Evolutionary conservation across 2,113 vertebrate genomes (phyloP), one percentile per base, ranked within the genome.

Genomic region (Aleadryas rufinucha): DNA sequence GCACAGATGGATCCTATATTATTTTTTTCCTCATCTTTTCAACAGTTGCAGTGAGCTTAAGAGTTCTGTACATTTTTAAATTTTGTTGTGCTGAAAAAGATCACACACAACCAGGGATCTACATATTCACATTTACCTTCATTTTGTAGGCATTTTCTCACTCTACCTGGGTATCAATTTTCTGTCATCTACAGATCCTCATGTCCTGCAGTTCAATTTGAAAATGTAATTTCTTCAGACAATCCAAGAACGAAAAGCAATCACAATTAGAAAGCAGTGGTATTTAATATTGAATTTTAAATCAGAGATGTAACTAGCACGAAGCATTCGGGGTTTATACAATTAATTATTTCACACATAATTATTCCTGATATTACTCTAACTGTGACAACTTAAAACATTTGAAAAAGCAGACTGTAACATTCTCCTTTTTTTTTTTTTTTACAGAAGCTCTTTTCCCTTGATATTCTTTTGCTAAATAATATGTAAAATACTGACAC

Each of bases 401-500:
- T 72, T 72, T 93, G 56, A 95, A 96, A 95, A 94, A 80, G 18
- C 79, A 97, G 65, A 70, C 63, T 82, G 50, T 20, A 96, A 69
- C 60, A 66, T 63, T 75, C 5, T 75, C n/a, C 27, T 37, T 72
- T 33, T 74, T n/a, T n/a, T 75, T 61, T 84, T 61, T 84, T 47
- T 50, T 26, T 7, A 52, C 16, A 74, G 66, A 70, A 90, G 59
- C 65, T 90, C 89, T 94, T 96, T 96, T 94, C 45, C 76, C 63
- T 83, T 95, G 69, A 90, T 87, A 90, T 16, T 89, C 56, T 87
- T 44, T 95, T 31, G 60, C 66, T 95, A 97, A 98, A 98, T 98
- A 97, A 95, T 97, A 98, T 97, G 97, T 98, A 98, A 98, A 98
- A 98, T 96, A 97, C 97, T 98, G 98, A 98, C 97, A 98, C 97